These are phyloP conservation scores for Pilophorus perplexus DNA, from an alignment of 2,888 invertebrate genomes.

Conservation along the genomic window DNA sequence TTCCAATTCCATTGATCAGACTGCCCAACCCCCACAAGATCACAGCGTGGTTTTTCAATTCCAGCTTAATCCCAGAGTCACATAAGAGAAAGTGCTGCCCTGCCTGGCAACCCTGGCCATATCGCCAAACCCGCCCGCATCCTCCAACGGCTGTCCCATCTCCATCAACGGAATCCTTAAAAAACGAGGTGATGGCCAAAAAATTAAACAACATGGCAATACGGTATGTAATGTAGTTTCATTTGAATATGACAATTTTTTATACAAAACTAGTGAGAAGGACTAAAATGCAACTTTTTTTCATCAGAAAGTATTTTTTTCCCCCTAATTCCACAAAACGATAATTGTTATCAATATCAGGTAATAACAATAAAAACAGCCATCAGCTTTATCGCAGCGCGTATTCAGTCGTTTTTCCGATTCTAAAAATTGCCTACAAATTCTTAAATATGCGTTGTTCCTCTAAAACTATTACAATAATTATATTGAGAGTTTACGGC, in stretches of 20 bases:
- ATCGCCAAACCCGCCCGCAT: no score
- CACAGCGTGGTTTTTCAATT: no score
- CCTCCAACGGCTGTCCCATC: no score
- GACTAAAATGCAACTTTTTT: conserved; percentile 31
- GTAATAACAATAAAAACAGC: conserved; percentile 46
- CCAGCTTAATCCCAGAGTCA: no score
- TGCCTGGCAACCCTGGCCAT: no score
- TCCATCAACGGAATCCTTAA: no score
- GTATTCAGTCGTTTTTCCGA: conserved; percentile 44
- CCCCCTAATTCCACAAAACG: conserved; percentile 28
- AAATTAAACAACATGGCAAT: conserved; percentile 26
- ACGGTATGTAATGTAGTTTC: not conserved
- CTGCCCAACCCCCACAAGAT: no score
- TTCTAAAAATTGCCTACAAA: conserved; percentile 25
- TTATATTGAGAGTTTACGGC: no score
- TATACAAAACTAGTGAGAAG: conserved; percentile 32
- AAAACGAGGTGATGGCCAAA: conserved; percentile 22
- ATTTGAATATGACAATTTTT: conserved; percentile 14
- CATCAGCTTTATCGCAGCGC: conserved; percentile 46
- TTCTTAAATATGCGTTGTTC: conserved; percentile 33
- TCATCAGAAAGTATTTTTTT: not conserved
- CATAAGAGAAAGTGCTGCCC: no score
- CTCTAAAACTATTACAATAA: conserved; percentile 8
- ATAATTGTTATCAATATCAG: conserved; percentile 29
- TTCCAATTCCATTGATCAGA: no score